Percentiles rank a stretch among this genome's conserved stretches.
Evolutionary conservation across 1,140 invertebrate species (phyloP).

Genomic region (Bombus cullumanus): DNA sequence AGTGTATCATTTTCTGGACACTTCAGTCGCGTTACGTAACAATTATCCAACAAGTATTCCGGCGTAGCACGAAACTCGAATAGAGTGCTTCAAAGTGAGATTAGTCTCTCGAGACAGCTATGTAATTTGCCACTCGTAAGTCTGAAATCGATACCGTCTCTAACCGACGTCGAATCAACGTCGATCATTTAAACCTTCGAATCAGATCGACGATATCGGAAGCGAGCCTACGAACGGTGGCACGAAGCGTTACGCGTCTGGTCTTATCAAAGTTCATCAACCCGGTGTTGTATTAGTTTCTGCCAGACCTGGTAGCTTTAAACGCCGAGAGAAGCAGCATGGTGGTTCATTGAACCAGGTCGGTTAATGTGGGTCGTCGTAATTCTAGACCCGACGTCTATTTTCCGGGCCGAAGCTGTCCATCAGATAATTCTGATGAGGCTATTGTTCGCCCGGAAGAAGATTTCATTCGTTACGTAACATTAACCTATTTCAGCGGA

Average conservation of each 20-base stretch:
- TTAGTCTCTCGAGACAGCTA: not conserved
- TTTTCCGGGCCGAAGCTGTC: slow-evolving; percentile 63
- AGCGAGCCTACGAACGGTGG: not conserved
- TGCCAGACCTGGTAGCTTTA: slow-evolving; percentile 3
- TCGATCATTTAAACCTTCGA: not conserved
- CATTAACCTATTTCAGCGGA: slow-evolving; percentile 38
- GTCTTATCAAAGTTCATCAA: slow-evolving; percentile 22
- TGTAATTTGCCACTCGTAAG: not conserved
- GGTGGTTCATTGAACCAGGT: slow-evolving; percentile 48
- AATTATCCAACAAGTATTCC: not conserved
- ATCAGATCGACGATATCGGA: not conserved
- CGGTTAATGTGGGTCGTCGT: slow-evolving; percentile 49
- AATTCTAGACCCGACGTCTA: slow-evolving; percentile 66
- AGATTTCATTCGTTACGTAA: slow-evolving; percentile 53
- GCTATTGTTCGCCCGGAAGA: slow-evolving; percentile 63
- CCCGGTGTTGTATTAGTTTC: slow-evolving; percentile 23
- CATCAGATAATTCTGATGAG: slow-evolving; percentile 71
- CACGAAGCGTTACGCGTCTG: too few species aligned
- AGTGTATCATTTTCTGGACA: too few species aligned
- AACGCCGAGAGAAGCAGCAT: not conserved
- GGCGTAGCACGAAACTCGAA: not conserved
- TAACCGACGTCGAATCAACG: not conserved
- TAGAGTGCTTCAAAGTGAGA: not conserved
- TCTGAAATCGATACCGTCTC: slow-evolving; percentile 1
- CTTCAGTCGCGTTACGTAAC: not conserved